These are phyloP conservation scores for Paguma larvata DNA, from an alignment of 2,797 vertebrate species.

Conservation along the genomic window DNA sequence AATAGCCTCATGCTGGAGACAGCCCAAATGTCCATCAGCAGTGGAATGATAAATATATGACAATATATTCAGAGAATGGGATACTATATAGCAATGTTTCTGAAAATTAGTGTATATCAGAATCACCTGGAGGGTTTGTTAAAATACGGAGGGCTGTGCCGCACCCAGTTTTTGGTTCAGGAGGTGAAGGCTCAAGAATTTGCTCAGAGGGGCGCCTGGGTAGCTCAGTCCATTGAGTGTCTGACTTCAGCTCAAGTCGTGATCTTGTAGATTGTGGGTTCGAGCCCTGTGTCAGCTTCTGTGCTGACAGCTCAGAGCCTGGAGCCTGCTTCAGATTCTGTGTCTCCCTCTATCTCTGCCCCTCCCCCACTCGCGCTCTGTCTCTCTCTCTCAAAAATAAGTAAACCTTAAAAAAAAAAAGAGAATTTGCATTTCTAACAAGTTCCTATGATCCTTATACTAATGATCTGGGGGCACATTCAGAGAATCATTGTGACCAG, in stretches of 20 bases:
- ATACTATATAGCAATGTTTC: neutral
- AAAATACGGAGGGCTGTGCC: neutral
- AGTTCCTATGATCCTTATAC: neutral
- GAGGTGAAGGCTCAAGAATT: neutral
- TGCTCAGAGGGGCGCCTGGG: neutral
- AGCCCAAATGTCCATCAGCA: neutral
- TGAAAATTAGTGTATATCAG: neutral
- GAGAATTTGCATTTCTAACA: neutral
- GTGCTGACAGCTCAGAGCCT: too few relatives aligned
- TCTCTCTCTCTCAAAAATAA: too few relatives aligned
- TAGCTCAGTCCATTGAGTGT: too few relatives aligned
- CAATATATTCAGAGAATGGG: neutral
- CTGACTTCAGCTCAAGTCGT: too few relatives aligned
- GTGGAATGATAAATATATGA: neutral
- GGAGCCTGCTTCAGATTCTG: too few relatives aligned
- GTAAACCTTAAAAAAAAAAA: too few relatives aligned
- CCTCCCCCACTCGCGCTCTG: fast-evolving
- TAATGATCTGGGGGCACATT: neutral
- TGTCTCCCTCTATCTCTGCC: too few relatives aligned
- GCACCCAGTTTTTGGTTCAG: neutral
- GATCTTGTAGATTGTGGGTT: too few relatives aligned
- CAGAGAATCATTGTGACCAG: neutral
- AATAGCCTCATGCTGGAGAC: neutral
- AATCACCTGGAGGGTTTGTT: neutral
- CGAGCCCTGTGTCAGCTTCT: too few relatives aligned